A percentile compares a stretch with the other conserved stretches of the same genome.
Conservation (phyloP, 53 echinoderm and acorn worm species). For the Hippasteria phrygiana region DNA sequence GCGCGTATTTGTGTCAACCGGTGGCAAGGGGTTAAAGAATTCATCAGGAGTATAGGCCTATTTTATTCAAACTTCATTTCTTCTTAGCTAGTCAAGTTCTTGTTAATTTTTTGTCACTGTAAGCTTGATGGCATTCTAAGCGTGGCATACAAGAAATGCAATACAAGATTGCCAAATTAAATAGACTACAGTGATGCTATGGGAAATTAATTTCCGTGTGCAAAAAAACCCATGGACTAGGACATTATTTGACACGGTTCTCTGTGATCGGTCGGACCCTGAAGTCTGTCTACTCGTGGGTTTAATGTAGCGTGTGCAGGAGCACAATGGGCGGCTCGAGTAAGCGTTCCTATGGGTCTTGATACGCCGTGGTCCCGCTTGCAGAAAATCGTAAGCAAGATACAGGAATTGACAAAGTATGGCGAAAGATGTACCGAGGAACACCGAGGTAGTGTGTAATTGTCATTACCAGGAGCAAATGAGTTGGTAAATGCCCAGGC, state of each 20-base stretch:
- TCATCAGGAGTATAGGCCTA: too few relatives aligned
- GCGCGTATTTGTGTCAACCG: too few relatives aligned
- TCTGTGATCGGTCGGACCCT: neutral
- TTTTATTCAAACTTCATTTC: too few relatives aligned
- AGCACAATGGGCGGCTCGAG: neutral
- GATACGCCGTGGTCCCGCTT: neutral
- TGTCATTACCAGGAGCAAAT: conserved; percentile 52
- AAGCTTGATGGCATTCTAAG: too few relatives aligned
- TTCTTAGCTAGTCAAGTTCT: too few relatives aligned
- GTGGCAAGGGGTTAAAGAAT: too few relatives aligned
- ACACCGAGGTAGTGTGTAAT: conserved; percentile 39
- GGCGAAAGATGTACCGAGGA: neutral
- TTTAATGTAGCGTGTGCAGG: conserved; percentile 36
- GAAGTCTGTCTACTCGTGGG: neutral
- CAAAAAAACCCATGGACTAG: neutral
- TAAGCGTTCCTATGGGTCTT: neutral
- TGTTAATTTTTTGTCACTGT: too few relatives aligned
- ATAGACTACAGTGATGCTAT: conserved; percentile 16
- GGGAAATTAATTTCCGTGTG: conserved; percentile 35
- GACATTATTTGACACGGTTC: neutral
- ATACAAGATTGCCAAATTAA: conserved; percentile 20
- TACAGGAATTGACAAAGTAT: neutral
- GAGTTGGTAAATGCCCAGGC: conserved; percentile 53
- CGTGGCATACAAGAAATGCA: neutral
- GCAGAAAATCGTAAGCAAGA: neutral